Evolutionary conservation across 1,140 invertebrate species (phyloP), one percentile per base, ranked within the genome.

Genomic region (Euglossa dilemma): DNA sequence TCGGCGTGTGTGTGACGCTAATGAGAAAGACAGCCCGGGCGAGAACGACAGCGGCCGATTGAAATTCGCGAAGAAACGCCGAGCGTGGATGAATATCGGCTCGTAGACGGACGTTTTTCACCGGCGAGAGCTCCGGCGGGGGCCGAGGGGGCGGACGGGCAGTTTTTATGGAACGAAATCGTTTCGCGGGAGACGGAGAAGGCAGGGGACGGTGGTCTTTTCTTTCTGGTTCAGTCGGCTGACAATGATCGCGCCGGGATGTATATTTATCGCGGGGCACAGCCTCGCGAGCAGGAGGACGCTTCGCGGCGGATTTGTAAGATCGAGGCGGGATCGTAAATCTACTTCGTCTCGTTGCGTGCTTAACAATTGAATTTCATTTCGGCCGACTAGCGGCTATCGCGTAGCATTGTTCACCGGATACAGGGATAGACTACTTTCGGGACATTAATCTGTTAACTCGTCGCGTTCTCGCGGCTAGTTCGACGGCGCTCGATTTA

Each of bases 1-100:
- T 92, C 88, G 89, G 88, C 86, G 87, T 87, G 80, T 89, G 91
- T 89, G 91, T 89, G 90, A 92, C 89, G 84, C 87, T 90, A 91
- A 90, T 87, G 89, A 90, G 87, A 88, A 89, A 88, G 89, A 87
- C 90, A 85, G 85, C 76, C 81, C 36, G 4, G 59, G 72, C 78
- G 47, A 66, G 75, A 74, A 63, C 88, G 88, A 89, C 87, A 85
- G 85, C 66, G 63, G 20, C 43, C 83, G 78, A 91, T 90, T 91
- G 84, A 87, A 90, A 91, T 87, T 91, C 87, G 80, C 80, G 69
- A 87, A 90, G 85, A 84, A 89, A 90, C 72, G 70, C 64, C 25
- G 59, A 56, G 43, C 80, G n/a, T 69, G 71, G 64, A 84, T 86
- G 75, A 81, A 86, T 86, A 86, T 84, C 86, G 80, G 45, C 69